phyloP scores from a whole-genome alignment of 1,140 invertebrate genomes.

The Anoplolepis gracilipes region DNA sequence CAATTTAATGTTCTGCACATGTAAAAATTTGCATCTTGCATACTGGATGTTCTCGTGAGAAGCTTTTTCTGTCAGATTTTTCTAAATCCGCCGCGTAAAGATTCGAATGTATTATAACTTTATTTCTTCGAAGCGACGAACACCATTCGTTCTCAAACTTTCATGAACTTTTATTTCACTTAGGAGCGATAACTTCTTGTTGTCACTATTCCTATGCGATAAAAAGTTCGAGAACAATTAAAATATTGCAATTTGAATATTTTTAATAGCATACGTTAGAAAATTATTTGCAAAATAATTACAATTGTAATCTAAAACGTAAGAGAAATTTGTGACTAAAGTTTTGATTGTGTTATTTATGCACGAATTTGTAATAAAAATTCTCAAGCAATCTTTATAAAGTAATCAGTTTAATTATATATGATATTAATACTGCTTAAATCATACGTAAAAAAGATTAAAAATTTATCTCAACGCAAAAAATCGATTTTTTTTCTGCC shows the following conservation, averaged over 20 bases:
- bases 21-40: neutral
- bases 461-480: neutral
- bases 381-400: neutral
- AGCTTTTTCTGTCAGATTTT: slow-evolving; percentile 15
- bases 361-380: neutral
- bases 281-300: slow-evolving; percentile 23
- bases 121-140: slow-evolving; percentile 42
- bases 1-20: neutral
- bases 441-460: neutral
- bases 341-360: neutral
- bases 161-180: slow-evolving; percentile 41
- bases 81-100: slow-evolving; percentile 16
- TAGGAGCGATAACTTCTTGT: slow-evolving; percentile 31
- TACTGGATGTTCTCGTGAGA: neutral
- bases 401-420: slow-evolving; percentile 4
- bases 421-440: neutral
- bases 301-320: slow-evolving; percentile 4
- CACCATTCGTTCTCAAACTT: slow-evolving; percentile 11
- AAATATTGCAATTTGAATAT: slow-evolving; percentile 50
- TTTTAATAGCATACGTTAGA: slow-evolving; percentile 21
- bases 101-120: slow-evolving; percentile 39
- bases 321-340: neutral
- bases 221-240: slow-evolving; percentile 29
- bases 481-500: neutral
- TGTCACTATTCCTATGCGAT: neutral